phyloP scores from a whole-genome alignment of 2,113 vertebrate genomes.

The Dasyornis broadbenti region DNA sequence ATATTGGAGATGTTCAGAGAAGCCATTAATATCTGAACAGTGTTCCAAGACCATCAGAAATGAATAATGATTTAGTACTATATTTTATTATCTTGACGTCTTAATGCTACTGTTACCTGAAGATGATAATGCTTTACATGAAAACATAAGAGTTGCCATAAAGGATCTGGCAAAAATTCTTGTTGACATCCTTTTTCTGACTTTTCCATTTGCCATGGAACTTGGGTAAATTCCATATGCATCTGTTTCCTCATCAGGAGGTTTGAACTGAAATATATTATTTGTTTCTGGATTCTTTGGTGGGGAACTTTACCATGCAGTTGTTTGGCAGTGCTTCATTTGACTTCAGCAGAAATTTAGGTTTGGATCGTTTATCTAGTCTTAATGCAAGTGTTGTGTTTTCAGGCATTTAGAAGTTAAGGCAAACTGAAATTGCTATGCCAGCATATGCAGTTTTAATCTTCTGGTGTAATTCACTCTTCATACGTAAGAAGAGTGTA shows the following conservation, averaged over 20 bases:
- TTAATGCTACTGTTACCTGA: not conserved
- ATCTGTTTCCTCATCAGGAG: not conserved
- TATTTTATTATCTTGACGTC: not conserved
- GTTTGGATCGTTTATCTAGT: not conserved
- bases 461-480: not conserved
- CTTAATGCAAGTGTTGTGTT: not conserved
- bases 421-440: not conserved
- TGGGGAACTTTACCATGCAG: not conserved
- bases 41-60: not conserved
- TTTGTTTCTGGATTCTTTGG: not conserved
- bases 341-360: not conserved
- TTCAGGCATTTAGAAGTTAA: not conserved
- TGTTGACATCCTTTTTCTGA: not conserved
- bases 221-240: not conserved
- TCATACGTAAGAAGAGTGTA: too few relatives aligned
- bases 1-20: not conserved
- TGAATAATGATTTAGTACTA: not conserved
- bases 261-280: not conserved
- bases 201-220: not conserved
- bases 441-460: not conserved
- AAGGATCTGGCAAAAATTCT: not conserved
- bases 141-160: not conserved
- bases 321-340: not conserved
- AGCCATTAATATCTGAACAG: not conserved
- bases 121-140: not conserved